Conservation (phyloP, 2,888 invertebrate species). For the Synanthedon myopaeformis region DNA sequence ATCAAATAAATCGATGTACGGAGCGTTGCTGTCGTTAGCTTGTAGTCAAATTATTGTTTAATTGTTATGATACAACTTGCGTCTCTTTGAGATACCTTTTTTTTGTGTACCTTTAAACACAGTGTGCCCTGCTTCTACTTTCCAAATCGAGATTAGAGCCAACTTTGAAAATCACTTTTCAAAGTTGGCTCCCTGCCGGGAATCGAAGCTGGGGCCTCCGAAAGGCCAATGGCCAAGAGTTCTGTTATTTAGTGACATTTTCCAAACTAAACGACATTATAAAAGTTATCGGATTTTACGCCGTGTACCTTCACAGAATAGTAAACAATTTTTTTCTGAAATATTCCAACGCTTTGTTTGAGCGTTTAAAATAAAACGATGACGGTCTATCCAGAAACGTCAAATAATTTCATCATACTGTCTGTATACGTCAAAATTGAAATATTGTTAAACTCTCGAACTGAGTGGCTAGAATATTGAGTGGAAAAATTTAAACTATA, state of each 20-base stretch:
- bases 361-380: slow-evolving; percentile 38
- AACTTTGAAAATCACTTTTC: too few species aligned
- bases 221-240: too few species aligned
- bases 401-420: slow-evolving; percentile 41
- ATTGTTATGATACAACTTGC: background rate
- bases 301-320: too few species aligned
- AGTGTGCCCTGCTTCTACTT: too few species aligned
- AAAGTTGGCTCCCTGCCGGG: too few species aligned
- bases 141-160: too few species aligned
- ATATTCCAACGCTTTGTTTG: slow-evolving; percentile 20
- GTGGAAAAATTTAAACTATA: slow-evolving; percentile 12
- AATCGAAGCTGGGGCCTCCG: too few species aligned
- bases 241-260: too few species aligned
- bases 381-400: slow-evolving; percentile 35
- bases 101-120: too few species aligned
- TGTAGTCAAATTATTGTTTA: slow-evolving; percentile 14
- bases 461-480: slow-evolving; percentile 26
- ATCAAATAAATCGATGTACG: slow-evolving; percentile 39
- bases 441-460: slow-evolving; percentile 63
- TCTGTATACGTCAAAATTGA: slow-evolving; percentile 34
- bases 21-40: slow-evolving; percentile 32
- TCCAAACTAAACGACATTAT: too few species aligned
- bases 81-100: too few species aligned
- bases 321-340: slow-evolving; percentile 4
- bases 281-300: too few species aligned